Evolutionary conservation across 2,113 vertebrate genomes (phyloP), one percentile per base, ranked within the genome.

Genomic region (Etia nguti): DNA sequence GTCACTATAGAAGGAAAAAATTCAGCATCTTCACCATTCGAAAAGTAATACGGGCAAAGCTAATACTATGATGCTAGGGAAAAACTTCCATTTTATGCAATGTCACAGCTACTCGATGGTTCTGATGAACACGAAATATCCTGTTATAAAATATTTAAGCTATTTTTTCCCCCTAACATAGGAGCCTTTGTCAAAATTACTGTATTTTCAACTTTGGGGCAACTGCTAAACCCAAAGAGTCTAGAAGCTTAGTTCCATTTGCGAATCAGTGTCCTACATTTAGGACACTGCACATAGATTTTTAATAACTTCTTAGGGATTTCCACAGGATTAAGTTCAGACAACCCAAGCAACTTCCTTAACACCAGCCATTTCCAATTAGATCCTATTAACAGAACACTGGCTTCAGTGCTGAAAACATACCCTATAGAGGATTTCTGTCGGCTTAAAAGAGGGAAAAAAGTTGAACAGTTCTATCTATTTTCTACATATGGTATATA

Each of bases 371-470:
- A 93, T 88, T 94, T 88, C 91, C 91, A 93, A 94, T 94, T 94
- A 95, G 86, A 94, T 94, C 86, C 91, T 90, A 92, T 94, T 92
- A 93, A 90, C 92, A 89, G 86, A 91, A 93, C 86, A 92, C 89
- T 89, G 92, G 92, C 86, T 93, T 88, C 46, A 86, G 86, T 80
- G 89, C 89, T 86, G 89, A 81, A 92, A 91, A 90, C 86, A 89
- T 75, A 29, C 82, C 92, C 86, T 90, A 88, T 90, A 89, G 86
- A 89, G 91, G 90, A 90, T 91, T 93, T 90, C 62, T 43, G 26
- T 86, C 79, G 50, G 92, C 90, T 95, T 86, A 88, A 85, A 50
- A 50, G 88, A 65, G 50, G 56, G 60, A 22, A 52, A 83, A 84
- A 85, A 59, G 80, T 90, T 91, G 38, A 85, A 91, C 80, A 90